phyloP scores from a whole-genome alignment of 2,797 vertebrate species.

The Chloroceryle amazona region DNA sequence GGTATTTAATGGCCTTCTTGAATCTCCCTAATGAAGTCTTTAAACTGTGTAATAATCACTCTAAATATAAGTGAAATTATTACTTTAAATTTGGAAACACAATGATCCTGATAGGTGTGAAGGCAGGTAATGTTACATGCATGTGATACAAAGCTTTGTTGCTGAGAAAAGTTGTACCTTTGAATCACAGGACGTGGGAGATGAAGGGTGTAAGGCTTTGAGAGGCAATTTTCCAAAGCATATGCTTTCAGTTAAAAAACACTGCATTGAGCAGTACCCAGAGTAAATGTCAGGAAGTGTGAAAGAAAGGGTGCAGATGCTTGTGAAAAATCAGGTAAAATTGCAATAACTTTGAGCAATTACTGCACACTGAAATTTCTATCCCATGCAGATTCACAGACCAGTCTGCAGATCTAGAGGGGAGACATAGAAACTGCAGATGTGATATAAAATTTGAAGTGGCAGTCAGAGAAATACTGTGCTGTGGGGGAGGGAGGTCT shows the following conservation, averaged over 20 bases:
- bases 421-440: neutral
- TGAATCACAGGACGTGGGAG: neutral
- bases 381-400: neutral
- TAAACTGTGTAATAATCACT: neutral
- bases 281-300: neutral
- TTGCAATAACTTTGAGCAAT: neutral
- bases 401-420: neutral
- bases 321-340: neutral
- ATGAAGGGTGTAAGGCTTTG: neutral
- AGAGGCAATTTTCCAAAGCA: constrained; percentile 11
- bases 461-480: neutral
- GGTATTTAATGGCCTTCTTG: neutral
- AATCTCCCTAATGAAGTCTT: neutral
- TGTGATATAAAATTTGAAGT: neutral
- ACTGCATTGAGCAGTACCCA: neutral
- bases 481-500: neutral
- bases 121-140: neutral
- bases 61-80: neutral
- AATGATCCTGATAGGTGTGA: neutral
- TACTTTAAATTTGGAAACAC: neutral
- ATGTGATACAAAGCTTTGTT: neutral
- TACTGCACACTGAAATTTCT: neutral
- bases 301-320: neutral
- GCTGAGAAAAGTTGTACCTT: neutral
- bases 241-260: neutral